These are phyloP conservation scores for Drosophila lini DNA, from an alignment of 1,140 invertebrate species.

Conservation along the genomic window DNA sequence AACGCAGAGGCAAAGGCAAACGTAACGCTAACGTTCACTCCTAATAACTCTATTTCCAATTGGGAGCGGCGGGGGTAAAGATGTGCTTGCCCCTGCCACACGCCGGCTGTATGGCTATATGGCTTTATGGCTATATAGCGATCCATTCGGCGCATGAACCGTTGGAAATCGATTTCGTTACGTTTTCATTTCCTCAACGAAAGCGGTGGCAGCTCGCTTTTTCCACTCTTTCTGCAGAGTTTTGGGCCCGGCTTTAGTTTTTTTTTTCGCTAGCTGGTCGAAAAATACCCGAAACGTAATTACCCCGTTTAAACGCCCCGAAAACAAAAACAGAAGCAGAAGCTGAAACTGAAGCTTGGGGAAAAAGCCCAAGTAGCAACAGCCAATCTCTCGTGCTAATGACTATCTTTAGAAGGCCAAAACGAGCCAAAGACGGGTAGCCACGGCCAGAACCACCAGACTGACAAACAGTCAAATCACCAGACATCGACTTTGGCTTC, in stretches of 20 bases:
- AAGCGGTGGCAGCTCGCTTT: slow-evolving; percentile 58
- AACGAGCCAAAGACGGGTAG: slow-evolving; percentile 70
- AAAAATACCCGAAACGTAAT: slow-evolving; percentile 72
- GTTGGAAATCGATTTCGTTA: slow-evolving; percentile 80
- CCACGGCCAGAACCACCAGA: slow-evolving; percentile 35
- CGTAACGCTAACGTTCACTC: slow-evolving; percentile 53
- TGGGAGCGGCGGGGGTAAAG: slow-evolving; percentile 30
- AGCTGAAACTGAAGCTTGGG: slow-evolving; percentile 14
- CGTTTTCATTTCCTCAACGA: slow-evolving; percentile 80
- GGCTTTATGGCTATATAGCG: slow-evolving; percentile 30
- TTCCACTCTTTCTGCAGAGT: slow-evolving; percentile 22
- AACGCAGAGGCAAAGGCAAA: slow-evolving; percentile 43
- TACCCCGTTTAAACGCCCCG: slow-evolving; percentile 68
- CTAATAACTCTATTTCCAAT: slow-evolving; percentile 74
- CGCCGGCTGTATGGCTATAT: slow-evolving; percentile 43
- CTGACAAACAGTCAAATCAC: slow-evolving; percentile 58
- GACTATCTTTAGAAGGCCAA: slow-evolving; percentile 68
- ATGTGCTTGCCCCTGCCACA: slow-evolving; percentile 59
- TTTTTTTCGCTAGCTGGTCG: slow-evolving; percentile 24
- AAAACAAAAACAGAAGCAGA: slow-evolving; percentile 61
- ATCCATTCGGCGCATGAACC: slow-evolving; percentile 59
- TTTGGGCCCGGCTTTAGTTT: slow-evolving; percentile 18
- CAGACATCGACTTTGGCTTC: slow-evolving; percentile 28
- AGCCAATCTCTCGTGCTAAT: slow-evolving; percentile 73
- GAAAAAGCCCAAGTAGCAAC: slow-evolving; percentile 25